A percentile compares a stretch with the other conserved stretches of the same genome.
These are phyloP conservation scores for Toxonevra muliebris DNA, from an alignment of 2,888 invertebrate genomes.

Conservation along the genomic window DNA sequence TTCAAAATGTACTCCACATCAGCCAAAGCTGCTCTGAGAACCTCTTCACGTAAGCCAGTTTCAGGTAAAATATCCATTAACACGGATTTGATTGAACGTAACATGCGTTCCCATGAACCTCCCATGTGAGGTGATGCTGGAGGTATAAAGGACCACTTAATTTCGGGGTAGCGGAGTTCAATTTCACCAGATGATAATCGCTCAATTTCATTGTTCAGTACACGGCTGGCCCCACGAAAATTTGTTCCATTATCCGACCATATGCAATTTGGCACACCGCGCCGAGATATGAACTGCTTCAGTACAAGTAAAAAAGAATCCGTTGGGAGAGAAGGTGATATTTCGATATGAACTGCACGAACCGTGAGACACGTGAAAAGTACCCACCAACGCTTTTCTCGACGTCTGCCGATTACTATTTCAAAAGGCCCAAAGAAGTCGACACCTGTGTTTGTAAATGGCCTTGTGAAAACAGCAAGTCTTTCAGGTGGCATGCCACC, in stretches of 20 bases:
- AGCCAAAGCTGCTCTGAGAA: slow-evolving; percentile 27
- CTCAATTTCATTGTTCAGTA: slow-evolving; percentile 12
- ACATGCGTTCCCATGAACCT: slow-evolving; percentile 31
- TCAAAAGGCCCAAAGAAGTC: slow-evolving; percentile 41
- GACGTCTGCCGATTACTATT: slow-evolving; percentile 33
- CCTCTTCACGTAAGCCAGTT: slow-evolving; percentile 30
- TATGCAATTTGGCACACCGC: slow-evolving; percentile 28
- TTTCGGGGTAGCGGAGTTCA: background rate
- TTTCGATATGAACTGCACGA: slow-evolving; percentile 39
- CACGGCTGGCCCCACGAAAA: slow-evolving; percentile 32
- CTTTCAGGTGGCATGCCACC: slow-evolving; percentile 23
- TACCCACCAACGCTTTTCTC: slow-evolving; percentile 41
- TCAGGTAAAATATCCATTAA: slow-evolving; percentile 21
- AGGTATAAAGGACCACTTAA: slow-evolving; percentile 28
- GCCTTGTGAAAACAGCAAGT: slow-evolving; percentile 14
- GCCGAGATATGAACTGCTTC: slow-evolving; percentile 28
- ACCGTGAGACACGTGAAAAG: slow-evolving; percentile 40
- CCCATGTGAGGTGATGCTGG: slow-evolving; percentile 37
- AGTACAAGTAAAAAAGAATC: slow-evolving; percentile 34
- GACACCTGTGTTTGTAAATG: slow-evolving; percentile 34
- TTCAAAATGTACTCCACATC: slow-evolving; percentile 36
- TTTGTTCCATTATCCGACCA: slow-evolving; percentile 27
- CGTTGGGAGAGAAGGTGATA: slow-evolving; percentile 31
- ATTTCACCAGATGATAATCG: background rate
- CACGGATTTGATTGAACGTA: slow-evolving; percentile 26